These are phyloP conservation scores for Syrista parreyssii DNA, from an alignment of 2,888 invertebrate species.

Conservation along the genomic window DNA sequence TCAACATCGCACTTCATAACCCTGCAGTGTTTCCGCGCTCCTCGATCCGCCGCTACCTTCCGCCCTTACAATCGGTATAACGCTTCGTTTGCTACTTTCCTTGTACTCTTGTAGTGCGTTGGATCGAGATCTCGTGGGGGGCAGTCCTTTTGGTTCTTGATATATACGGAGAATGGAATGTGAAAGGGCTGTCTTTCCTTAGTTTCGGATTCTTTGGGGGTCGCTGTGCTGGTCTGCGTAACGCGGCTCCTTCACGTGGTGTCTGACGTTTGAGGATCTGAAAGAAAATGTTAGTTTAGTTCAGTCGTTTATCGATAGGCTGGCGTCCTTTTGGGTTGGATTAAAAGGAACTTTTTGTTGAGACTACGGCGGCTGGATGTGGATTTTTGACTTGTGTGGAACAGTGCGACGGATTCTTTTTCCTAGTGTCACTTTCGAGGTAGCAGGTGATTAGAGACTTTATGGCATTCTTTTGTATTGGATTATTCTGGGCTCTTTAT, in stretches of 20 bases:
- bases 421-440: neutral
- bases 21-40: conserved; percentile 56
- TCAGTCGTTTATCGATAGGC: neutral
- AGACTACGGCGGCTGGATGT: neutral
- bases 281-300: neutral
- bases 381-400: neutral
- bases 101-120: neutral
- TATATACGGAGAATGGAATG: neutral
- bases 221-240: neutral
- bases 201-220: neutral
- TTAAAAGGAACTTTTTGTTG: neutral
- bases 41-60: conserved; percentile 49
- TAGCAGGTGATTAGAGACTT: too few relatives aligned
- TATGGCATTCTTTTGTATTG: neutral
- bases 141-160: neutral
- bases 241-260: neutral
- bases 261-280: neutral
- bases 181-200: neutral
- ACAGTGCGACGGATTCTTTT: neutral
- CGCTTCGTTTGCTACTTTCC: neutral
- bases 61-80: neutral
- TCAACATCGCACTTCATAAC: conserved; percentile 61
- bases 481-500: neutral
- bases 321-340: neutral
- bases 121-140: neutral